These are phyloP conservation scores for Liopterus haemorrhoidalis DNA, from an alignment of 2,888 invertebrate species.

Conservation along the genomic window DNA sequence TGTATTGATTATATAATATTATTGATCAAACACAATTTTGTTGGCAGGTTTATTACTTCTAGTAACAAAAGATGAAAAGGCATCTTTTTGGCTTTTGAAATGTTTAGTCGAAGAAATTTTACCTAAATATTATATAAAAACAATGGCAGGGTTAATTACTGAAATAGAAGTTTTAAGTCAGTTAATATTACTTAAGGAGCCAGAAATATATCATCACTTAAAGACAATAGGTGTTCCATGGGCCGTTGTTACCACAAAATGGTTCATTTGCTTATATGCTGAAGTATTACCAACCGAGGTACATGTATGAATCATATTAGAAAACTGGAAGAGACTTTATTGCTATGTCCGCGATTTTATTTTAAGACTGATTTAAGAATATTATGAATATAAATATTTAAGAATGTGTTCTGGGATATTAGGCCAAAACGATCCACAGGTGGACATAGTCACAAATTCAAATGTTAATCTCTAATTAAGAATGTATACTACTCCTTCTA, in stretches of 20 bases:
- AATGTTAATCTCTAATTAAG: no score
- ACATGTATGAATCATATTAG: slow-evolving; percentile 26
- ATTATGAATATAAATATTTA: no score
- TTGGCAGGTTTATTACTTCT: slow-evolving; percentile 66
- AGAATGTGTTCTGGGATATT: no score
- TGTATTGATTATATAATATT: no score
- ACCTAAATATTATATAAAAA: slow-evolving; percentile 81
- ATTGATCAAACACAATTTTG: slow-evolving; percentile 8
- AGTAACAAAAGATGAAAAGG: slow-evolving; percentile 84
- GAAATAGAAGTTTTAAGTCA: slow-evolving; percentile 88
- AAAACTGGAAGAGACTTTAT: no score
- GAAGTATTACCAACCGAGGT: slow-evolving; percentile 89
- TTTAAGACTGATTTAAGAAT: no score
- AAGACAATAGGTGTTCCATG: slow-evolving; percentile 77
- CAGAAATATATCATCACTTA: slow-evolving; percentile 75
- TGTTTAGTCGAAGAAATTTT: slow-evolving; percentile 79
- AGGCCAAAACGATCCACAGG: no score
- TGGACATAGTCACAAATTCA: no score
- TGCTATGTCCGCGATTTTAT: no score
- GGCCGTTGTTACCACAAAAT: slow-evolving; percentile 88
- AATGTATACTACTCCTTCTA: no score
- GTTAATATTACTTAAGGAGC: slow-evolving; percentile 74
- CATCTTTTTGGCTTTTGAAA: slow-evolving; percentile 88
- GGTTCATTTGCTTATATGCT: slow-evolving; percentile 91
- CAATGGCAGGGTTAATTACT: slow-evolving; percentile 82